A percentile compares a stretch with the other conserved stretches of the same genome.
phyloP scores from a whole-genome alignment of 2,113 vertebrate species.

The Alligator sinensis region DNA sequence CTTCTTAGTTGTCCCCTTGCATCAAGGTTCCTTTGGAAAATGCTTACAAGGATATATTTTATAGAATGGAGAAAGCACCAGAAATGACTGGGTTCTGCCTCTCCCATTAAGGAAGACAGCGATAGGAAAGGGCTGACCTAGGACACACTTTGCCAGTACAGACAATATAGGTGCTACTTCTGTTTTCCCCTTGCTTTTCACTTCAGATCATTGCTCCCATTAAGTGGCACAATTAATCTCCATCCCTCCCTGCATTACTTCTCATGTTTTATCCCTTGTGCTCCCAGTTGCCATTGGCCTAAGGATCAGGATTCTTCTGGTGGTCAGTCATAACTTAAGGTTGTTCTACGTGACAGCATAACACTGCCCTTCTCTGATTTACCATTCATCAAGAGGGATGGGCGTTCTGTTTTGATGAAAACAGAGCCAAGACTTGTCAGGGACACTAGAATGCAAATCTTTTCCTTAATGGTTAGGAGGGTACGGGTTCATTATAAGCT shows the following conservation, averaged over 20 bases:
- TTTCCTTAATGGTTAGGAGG: background rate
- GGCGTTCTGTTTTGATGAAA: background rate
- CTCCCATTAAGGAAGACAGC: background rate
- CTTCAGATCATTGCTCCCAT: background rate
- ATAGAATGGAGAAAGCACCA: background rate
- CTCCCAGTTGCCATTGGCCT: background rate
- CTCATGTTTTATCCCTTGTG: background rate
- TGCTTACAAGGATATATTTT: constrained; percentile 5
- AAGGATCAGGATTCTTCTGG: background rate
- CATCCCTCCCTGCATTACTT: background rate
- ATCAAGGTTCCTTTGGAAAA: background rate
- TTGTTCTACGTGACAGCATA: background rate
- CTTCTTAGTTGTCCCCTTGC: background rate
- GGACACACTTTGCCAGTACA: background rate
- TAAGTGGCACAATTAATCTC: background rate
- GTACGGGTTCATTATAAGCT: background rate
- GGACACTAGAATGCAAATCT: background rate
- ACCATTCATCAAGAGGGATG: background rate
- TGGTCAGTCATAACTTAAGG: background rate
- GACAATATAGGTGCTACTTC: background rate
- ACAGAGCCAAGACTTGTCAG: background rate
- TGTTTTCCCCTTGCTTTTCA: background rate
- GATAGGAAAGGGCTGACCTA: background rate
- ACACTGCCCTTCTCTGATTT: background rate
- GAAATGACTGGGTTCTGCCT: background rate